These are phyloP conservation scores for Centruroides sculpturatus DNA, from an alignment of 1,140 invertebrate genomes.

Conservation along the genomic window DNA sequence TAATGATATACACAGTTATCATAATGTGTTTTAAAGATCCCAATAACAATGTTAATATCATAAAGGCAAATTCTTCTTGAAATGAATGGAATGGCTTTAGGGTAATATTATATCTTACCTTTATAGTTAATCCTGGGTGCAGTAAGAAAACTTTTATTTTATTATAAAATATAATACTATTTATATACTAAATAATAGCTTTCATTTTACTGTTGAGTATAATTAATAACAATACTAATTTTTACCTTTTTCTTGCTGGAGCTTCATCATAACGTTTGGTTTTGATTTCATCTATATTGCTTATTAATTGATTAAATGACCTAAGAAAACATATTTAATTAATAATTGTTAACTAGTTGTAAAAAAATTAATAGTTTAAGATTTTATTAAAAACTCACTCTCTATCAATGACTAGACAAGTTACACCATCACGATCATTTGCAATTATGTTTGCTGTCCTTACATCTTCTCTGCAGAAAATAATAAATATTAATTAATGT, in stretches of 20 bases:
- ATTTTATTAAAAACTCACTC: conserved; percentile 35
- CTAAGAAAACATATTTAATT: conserved; percentile 19
- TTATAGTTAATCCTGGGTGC: no score
- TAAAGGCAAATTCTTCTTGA: no score
- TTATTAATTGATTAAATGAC: conserved; percentile 85
- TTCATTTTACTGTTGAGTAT: background rate
- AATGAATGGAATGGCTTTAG: no score
- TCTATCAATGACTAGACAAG: conserved; percentile 91
- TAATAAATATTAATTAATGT: background rate
- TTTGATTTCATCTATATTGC: conserved; percentile 70
- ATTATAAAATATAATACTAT: background rate
- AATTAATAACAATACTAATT: background rate
- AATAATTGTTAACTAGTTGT: no score
- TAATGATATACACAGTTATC: no score
- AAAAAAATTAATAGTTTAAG: no score
- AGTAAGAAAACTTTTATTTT: no score
- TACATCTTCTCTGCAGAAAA: conserved; percentile 66
- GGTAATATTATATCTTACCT: no score
- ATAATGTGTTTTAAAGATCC: no score
- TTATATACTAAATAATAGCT: background rate
- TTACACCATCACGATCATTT: conserved; percentile 85
- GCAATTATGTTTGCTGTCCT: conserved; percentile 96
- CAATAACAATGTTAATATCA: no score
- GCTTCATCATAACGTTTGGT: conserved; percentile 72
- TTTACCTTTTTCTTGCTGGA: conserved; percentile 23